These are phyloP conservation scores for Microtus oregoni DNA, from an alignment of 2,113 vertebrate genomes.

Conservation along the genomic window DNA sequence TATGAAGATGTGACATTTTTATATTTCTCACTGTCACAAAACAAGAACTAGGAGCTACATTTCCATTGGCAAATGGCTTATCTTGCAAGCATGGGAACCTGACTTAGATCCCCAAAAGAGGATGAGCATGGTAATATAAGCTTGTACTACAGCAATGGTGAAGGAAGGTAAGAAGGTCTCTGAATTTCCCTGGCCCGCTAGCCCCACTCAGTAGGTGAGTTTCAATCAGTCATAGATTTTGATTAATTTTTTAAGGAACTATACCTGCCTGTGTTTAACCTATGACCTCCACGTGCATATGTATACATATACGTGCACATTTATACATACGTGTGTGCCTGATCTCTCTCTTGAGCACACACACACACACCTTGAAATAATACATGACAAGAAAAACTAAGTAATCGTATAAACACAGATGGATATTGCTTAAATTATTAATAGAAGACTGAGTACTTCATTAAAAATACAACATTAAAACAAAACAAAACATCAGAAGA, in stretches of 20 bases:
- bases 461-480: slow-evolving; percentile 16
- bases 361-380: neutral
- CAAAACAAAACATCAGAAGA: slow-evolving; percentile 33
- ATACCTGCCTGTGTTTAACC: neutral
- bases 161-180: too few species aligned
- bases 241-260: neutral
- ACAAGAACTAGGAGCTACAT: neutral
- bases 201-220: neutral
- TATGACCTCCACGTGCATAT: neutral
- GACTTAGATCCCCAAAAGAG: too few species aligned
- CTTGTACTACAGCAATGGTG: neutral
- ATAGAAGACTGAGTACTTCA: neutral
- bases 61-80: neutral
- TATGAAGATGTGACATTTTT: slow-evolving; percentile 8
- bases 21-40: neutral
- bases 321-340: neutral
- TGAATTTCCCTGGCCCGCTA: neutral
- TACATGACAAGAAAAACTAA: neutral
- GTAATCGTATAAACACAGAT: neutral
- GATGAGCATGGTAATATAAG: neutral
- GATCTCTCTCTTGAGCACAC: too few species aligned
- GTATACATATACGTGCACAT: neutral
- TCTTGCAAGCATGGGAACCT: neutral
- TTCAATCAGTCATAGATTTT: neutral
- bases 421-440: slow-evolving; percentile 11